Base-by-base conservation (phyloP, 2,888 invertebrate species). In the Hirudinaria manillensis region DNA sequence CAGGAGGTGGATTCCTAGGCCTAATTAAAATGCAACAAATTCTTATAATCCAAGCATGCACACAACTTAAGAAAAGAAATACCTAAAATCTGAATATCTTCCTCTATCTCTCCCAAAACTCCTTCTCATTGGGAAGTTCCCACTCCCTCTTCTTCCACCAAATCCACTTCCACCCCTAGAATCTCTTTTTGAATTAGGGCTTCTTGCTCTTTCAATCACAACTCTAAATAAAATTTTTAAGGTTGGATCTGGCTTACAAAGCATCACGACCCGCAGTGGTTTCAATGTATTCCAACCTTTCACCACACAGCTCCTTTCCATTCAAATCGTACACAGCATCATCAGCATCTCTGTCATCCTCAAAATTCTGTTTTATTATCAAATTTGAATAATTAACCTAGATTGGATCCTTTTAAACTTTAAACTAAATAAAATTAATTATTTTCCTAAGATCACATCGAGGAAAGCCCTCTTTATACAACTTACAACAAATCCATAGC, bases 281-380 rank as follows among this genome's bases (percentile, higher is more conserved):
- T 38, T 27, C 19, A n/a, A 70, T 3, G 10, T n/a, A 65, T 16
- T 29, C 21, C 10, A 27, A 73, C 76, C 76, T 76, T 89, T 97
- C 97, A 32, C 97, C 96, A 77, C 95, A 89, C 79, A 98, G 88
- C 83, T 97, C 96, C 87, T 94, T 95, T 67, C 98, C 98, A 87
- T 98, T 97, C 81, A 98, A 87, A 86, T 98, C 98, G 87, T 98
- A 96, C 0, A 96, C 95, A 6, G 98, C 98, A 88, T 99, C 98
- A 87, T 98, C 97, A 71, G 97, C 97, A 88, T 97, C 97, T 85
- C 95, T 89, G 78, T 94, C 91, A 85, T 96, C 96, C 86, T 97
- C 96, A 87, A 97, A 97, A 88, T 97, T 97, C 95, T 79, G 32
- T 68, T 68, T 16, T 16, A 45, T 45, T 45, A 1, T 10, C 45